Evolutionary conservation across 35 echinoderm and acorn worm genomes (phyloP).

Genomic region (Apostichopus parvimensis): DNA sequence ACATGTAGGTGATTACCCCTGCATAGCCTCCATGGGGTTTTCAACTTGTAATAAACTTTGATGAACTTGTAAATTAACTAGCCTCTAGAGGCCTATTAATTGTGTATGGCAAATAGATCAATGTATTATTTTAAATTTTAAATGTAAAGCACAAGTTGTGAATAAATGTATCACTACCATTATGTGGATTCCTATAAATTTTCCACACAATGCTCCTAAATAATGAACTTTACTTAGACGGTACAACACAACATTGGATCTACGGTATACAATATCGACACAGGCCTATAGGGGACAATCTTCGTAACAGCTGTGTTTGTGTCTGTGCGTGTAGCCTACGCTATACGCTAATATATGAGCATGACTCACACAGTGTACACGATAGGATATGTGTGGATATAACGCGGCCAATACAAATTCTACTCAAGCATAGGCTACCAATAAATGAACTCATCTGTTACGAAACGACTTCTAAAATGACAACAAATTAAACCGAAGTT

Average conservation of each 20-base stretch:
- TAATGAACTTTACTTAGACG: neutral
- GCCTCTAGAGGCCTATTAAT: no score
- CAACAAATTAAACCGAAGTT: neutral
- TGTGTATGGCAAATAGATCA: no score
- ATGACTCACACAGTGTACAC: slow-evolving; percentile 21
- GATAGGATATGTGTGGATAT: slow-evolving; percentile 12
- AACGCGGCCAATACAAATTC: slow-evolving; percentile 59
- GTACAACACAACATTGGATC: neutral
- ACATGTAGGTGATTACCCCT: no score
- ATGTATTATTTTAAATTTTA: no score
- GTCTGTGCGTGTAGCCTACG: neutral
- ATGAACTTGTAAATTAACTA: no score
- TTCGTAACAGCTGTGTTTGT: neutral
- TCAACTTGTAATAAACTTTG: no score
- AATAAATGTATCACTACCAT: no score
- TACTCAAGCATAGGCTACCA: neutral
- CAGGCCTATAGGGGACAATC: neutral
- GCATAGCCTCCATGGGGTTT: no score
- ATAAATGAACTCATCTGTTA: neutral
- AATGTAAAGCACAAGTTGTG: no score
- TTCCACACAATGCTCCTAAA: neutral
- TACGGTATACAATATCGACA: neutral
- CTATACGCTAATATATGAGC: neutral
- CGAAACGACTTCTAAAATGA: neutral
- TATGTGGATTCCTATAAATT: no score